Conservation (phyloP, 2,113 vertebrate genomes). For the Pleuronectes platessa region DNA sequence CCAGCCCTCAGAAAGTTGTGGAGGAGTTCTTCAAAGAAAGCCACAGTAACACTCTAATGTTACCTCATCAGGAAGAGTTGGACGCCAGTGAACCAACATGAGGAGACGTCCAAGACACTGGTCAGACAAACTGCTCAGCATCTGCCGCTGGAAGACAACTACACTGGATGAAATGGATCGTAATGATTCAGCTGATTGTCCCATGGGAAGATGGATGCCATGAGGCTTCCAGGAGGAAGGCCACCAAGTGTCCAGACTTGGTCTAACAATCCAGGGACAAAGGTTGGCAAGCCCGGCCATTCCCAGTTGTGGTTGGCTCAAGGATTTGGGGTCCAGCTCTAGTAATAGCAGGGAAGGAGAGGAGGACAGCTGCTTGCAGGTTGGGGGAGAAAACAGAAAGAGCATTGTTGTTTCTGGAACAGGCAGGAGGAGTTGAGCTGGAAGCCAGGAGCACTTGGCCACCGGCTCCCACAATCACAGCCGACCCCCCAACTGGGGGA, state of each 20-base stretch:
- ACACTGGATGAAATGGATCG: neutral
- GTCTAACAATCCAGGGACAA: neutral
- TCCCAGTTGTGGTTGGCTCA: neutral
- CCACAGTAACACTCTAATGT: too few relatives aligned
- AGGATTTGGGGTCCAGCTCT: neutral
- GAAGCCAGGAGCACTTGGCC: neutral
- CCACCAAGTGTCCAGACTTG: neutral
- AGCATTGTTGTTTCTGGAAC: neutral
- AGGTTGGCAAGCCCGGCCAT: neutral
- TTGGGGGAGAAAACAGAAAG: neutral
- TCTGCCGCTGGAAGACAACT: neutral
- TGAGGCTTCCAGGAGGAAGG: neutral
- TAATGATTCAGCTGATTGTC: neutral
- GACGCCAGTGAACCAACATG: neutral
- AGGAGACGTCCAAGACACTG: neutral
- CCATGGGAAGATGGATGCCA: neutral
- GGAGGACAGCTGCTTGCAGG: neutral
- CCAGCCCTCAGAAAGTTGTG: neutral
- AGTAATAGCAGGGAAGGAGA: neutral
- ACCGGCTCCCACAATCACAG: neutral
- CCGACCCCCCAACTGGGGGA: neutral
- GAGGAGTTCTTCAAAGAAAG: neutral
- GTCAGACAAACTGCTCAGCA: too few relatives aligned
- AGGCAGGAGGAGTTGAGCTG: neutral
- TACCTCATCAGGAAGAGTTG: neutral